phyloP scores from a whole-genome alignment of 1,140 invertebrate genomes.

The Leptinotarsa lineolata region DNA sequence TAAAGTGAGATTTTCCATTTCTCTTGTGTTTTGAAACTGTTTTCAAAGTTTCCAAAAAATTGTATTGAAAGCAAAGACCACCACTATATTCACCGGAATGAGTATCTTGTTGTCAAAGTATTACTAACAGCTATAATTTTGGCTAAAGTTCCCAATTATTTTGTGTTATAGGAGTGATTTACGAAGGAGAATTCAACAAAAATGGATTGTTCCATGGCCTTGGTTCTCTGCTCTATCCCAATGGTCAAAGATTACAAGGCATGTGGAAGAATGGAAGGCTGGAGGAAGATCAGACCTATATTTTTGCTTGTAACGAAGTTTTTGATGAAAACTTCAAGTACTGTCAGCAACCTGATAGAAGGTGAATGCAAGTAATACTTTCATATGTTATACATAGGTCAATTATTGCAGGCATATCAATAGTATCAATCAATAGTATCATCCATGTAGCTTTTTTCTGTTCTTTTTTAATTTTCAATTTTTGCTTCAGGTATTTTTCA shows the following conservation, averaged over 20 bases:
- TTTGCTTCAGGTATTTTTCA: background rate
- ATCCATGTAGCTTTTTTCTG: no score
- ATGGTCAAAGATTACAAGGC: constrained; percentile 56
- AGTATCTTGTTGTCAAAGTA: no score
- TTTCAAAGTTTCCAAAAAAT: no score
- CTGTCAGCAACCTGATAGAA: constrained; percentile 59
- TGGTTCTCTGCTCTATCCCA: constrained; percentile 59
- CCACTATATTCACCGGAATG: no score
- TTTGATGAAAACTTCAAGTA: constrained; percentile 46
- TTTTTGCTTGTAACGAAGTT: constrained; percentile 14
- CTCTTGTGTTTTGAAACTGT: no score
- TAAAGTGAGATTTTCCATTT: no score
- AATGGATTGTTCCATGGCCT: constrained; percentile 62
- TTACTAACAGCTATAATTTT: no score
- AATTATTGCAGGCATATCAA: no score
- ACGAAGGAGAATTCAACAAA: constrained; percentile 59
- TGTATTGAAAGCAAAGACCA: no score
- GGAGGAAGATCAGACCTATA: constrained; percentile 3
- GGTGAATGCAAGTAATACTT: constrained; percentile 30
- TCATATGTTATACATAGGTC: no score
- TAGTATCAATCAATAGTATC: no score
- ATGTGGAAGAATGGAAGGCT: constrained; percentile 58
- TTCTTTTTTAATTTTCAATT: background rate
- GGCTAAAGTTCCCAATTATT: no score
- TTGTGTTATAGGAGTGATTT: constrained; percentile 49